phyloP scores from a whole-genome alignment of 2,797 vertebrate species.

The Ptychadena robeensis region DNA sequence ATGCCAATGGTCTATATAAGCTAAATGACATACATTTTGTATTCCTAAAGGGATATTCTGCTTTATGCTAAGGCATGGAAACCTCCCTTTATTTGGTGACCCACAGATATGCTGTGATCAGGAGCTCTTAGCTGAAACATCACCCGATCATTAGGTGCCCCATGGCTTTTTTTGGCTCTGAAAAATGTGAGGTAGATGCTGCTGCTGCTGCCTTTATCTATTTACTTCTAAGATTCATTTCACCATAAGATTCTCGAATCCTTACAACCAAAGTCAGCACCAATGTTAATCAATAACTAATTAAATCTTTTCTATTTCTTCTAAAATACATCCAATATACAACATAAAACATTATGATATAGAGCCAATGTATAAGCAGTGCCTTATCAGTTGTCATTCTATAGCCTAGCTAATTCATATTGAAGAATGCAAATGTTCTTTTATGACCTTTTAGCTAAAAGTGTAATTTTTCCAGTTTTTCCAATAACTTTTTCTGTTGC shows the following conservation, averaged over 20 bases:
- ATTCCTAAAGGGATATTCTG: not conserved
- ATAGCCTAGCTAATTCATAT: not conserved
- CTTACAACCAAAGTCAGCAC: not conserved
- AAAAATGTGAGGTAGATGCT: not conserved
- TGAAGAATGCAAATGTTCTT: not conserved
- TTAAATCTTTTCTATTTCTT: not conserved
- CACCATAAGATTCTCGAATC: no score
- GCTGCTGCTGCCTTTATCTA: not conserved
- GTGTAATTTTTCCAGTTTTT: not conserved
- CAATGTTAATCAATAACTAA: not conserved
- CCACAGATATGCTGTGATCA: not conserved
- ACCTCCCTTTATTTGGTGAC: not conserved
- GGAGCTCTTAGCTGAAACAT: not conserved
- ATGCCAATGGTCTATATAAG: conserved; percentile 8
- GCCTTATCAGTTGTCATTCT: not conserved
- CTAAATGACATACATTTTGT: conserved; percentile 51
- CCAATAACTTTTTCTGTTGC: no score
- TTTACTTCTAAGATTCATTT: not conserved
- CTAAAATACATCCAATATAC: not conserved
- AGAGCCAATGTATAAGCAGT: not conserved
- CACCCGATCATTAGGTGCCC: no score
- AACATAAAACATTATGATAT: not conserved
- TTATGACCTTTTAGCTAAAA: not conserved
- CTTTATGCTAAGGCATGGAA: not conserved
- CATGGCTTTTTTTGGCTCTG: not conserved